Base-by-base conservation (phyloP, 2,888 invertebrate species). In the Adelognathus sp. region DNA sequence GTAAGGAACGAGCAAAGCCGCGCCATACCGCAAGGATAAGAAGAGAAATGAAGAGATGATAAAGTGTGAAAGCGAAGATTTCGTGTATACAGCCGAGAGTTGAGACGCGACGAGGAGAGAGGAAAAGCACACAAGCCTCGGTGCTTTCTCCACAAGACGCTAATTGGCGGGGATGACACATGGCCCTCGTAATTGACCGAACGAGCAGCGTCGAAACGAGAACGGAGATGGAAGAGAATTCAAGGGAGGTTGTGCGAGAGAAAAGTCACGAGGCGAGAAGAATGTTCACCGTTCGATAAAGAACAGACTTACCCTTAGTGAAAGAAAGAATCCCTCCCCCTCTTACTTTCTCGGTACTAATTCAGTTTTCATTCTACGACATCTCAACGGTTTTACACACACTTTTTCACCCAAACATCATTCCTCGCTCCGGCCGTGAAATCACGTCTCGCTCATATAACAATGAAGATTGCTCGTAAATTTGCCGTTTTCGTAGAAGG, bases 131-230 rank as follows among this genome's bases (percentile, higher is more conserved):
- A 70, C 50, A 71, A 76, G 72, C 52, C 64, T 60, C 67, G 21
- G 50, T 54, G 61, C 73, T 85, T 83, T 88, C 86, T 87, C 86
- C 87, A 71, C 75, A 81, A 74, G 72, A 50, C 85, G 84, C 90
- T 91, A 91, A 91, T 91, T 91, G 90, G 89, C 89, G 88, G 85
- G 88, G 86, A 89, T 91, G 91, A 91, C 86, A 85, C 87, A 91
- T 90, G 86, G 87, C 83, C 81, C 82, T 84, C 82, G 83, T 91
- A 91, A 91, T 91, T 91, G 90, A 84, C 83, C 83, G 86, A 91
- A 91, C 87, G 90, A 90, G n/a, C n/a, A n/a, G 82, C 83, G 82
- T 80, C 56, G 61, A 78, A 79, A 69, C 71, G 67, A 66, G 16
- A n/a, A n/a, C n/a, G n/a, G n/a, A n/a, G n/a, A n/a, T n/a, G n/a